Conservation (phyloP, 1,140 invertebrate species). For the Galleria mellonella region DNA sequence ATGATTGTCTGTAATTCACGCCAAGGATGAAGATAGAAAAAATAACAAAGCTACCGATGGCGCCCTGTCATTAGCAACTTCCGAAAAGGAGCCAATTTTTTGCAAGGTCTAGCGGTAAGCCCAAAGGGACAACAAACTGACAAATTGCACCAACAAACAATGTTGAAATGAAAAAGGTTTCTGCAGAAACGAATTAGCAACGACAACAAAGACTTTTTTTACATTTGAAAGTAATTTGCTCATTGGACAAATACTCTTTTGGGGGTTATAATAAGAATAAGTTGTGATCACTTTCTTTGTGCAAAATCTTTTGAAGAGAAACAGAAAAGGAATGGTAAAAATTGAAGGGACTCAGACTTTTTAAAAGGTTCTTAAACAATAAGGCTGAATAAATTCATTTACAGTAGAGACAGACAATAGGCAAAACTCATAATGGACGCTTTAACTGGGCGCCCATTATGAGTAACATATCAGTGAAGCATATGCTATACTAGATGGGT, state of each 20-base stretch:
- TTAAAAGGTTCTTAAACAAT: too few relatives aligned
- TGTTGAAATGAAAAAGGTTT: conserved; percentile 30
- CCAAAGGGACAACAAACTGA: conserved; percentile 63
- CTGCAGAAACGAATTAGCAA: conserved; percentile 16
- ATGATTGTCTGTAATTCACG: conserved; percentile 30
- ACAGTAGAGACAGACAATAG: too few relatives aligned
- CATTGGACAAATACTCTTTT: conserved; percentile 14
- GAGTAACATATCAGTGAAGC: too few relatives aligned
- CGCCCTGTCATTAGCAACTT: conserved; percentile 68
- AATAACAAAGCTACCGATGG: conserved; percentile 54
- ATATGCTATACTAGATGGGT: too few relatives aligned
- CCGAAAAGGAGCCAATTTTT: conserved; percentile 59
- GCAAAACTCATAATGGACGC: too few relatives aligned
- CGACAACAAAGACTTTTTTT: conserved; percentile 21
- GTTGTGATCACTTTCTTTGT: neutral
- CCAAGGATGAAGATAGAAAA: conserved; percentile 28
- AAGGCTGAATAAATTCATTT: too few relatives aligned
- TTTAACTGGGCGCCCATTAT: too few relatives aligned
- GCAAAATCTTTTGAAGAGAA: too few relatives aligned
- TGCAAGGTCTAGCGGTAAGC: conserved; percentile 41
- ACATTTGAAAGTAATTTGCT: conserved; percentile 17
- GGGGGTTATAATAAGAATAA: conserved; percentile 11
- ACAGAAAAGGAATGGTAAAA: too few relatives aligned
- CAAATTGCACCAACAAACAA: conserved; percentile 61
- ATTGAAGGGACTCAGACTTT: too few relatives aligned